A percentile compares a stretch with the other conserved stretches of the same genome.
These are phyloP conservation scores for Trichacis sp. DNA, from an alignment of 2,888 invertebrate species.

Conservation along the genomic window DNA sequence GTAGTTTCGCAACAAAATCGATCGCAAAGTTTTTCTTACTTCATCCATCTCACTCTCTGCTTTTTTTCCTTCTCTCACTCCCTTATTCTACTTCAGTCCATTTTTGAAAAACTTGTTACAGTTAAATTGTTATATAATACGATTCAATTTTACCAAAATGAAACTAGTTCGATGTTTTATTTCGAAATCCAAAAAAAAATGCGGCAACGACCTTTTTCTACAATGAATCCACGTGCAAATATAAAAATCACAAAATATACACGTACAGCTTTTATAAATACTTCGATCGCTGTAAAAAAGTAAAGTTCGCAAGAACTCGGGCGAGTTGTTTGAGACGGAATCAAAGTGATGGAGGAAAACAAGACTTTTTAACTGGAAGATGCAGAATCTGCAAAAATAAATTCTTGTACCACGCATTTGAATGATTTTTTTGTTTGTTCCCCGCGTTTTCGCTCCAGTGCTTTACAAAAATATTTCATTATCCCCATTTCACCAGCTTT, in stretches of 20 bases:
- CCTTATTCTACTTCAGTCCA: too few relatives aligned
- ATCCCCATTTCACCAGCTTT: slow-evolving; percentile 33
- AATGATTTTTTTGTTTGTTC: slow-evolving; percentile 44
- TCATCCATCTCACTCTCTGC: too few relatives aligned
- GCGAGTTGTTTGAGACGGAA: slow-evolving; percentile 35
- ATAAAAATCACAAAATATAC: slow-evolving; percentile 50
- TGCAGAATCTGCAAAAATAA: slow-evolving; percentile 51
- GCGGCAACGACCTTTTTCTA: background rate
- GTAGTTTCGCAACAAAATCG: too few relatives aligned
- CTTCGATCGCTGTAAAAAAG: slow-evolving; percentile 48
- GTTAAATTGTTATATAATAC: too few relatives aligned
- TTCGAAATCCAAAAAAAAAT: too few relatives aligned
- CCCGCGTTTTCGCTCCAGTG: slow-evolving; percentile 34
- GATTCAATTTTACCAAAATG: too few relatives aligned
- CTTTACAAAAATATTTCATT: slow-evolving; percentile 56
- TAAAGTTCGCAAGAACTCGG: slow-evolving; percentile 43
- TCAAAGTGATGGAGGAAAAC: slow-evolving; percentile 49
- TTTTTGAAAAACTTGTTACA: too few relatives aligned
- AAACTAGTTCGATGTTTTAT: too few relatives aligned
- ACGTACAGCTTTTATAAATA: slow-evolving; percentile 50
- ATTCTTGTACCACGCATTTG: slow-evolving; percentile 35
- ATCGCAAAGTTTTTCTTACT: too few relatives aligned
- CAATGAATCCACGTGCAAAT: too few relatives aligned
- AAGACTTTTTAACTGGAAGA: slow-evolving; percentile 21
- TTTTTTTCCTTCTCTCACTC: too few relatives aligned